Evolutionary conservation across 2,113 vertebrate genomes (phyloP), one percentile per base, ranked within the genome.

Genomic region (Reinhardtius hippoglossoides): DNA sequence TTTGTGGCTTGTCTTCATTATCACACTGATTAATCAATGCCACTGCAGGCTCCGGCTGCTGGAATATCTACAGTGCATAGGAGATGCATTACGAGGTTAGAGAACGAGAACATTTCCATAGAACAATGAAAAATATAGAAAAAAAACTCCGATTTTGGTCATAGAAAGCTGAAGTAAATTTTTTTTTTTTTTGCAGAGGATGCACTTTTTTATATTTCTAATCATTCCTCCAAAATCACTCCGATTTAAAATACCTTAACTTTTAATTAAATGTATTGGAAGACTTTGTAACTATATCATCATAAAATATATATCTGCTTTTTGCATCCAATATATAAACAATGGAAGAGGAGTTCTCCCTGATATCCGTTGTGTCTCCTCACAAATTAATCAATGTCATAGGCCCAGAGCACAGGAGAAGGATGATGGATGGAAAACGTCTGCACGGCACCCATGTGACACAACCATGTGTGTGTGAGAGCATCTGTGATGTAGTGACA

Each of bases 1-100:
- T 85, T 80, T 88, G 67, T 67, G 67, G 68, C 0, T 4, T 71
- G 75, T 82, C 72, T 82, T 86, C 75, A 88, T 89, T 88, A 89
- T 82, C 77, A 23, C 35, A 4, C 61, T 58, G 69, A 89, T 90
- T 81, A 85, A 89, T 91, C 84, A 87, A 66, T 18, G 42, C 77
- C 82, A 73, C 40, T 12, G 40, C 76, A 40, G 69, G 72, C 65
- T 44, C 35, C 6, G 71, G 44, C 71, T 6, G 69, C 44, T 20
- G 40, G 40, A 78, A 60, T 23, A 50, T 62, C 55, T 20, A 56
- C 67, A 71, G 44, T 15, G 20, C 31, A 56, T 9, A 27, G 68
- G 35, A 48, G 37, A 80, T 13, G 18, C 62, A 46, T 9, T 13
- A 15, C 13, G 24, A 52, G 64, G 16, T 48, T 48, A 20, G 26